Evolutionary conservation across 2,113 vertebrate genomes (phyloP).

Genomic region (Thunnus thynnus): DNA sequence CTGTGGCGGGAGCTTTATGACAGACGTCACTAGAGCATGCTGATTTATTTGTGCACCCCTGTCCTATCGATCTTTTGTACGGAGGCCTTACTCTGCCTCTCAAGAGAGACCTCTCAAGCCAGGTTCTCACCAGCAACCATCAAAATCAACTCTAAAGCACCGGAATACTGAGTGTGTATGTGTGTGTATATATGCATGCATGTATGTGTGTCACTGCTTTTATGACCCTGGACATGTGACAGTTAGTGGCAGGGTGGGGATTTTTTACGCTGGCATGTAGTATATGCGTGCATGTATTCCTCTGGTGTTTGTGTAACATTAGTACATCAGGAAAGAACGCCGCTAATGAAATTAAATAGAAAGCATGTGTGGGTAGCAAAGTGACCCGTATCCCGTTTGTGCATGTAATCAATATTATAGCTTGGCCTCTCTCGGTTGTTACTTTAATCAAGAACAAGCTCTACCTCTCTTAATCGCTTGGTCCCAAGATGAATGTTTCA

Average conservation of each 20-base stretch:
- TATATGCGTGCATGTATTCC: constrained; percentile 54
- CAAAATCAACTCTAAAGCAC: constrained; percentile 71
- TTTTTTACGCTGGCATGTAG: background rate
- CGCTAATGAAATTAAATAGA: constrained; percentile 84
- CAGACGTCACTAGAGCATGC: constrained; percentile 77
- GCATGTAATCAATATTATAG: constrained; percentile 82
- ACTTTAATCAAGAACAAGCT: constrained; percentile 85
- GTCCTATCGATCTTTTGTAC: constrained; percentile 81
- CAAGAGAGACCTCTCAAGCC: constrained; percentile 73
- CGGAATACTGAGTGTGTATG: constrained; percentile 44
- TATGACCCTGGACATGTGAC: constrained; percentile 64
- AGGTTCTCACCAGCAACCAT: constrained; percentile 69
- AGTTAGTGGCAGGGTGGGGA: constrained; percentile 23
- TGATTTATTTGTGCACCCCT: constrained; percentile 82
- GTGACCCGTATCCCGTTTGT: constrained; percentile 80
- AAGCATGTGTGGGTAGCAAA: constrained; percentile 82
- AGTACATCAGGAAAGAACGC: constrained; percentile 74
- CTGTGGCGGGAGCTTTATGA: constrained; percentile 81
- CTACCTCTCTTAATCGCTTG: constrained; percentile 81
- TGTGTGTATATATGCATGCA: constrained; percentile 19
- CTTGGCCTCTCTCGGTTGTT: constrained; percentile 80
- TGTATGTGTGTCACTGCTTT: constrained; percentile 42
- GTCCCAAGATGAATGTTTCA: constrained; percentile 78
- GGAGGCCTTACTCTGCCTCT: constrained; percentile 75
- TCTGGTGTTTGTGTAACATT: constrained; percentile 75